Conservation (phyloP, 2,888 invertebrate genomes). For the Hemistola chrysoprasaria region DNA sequence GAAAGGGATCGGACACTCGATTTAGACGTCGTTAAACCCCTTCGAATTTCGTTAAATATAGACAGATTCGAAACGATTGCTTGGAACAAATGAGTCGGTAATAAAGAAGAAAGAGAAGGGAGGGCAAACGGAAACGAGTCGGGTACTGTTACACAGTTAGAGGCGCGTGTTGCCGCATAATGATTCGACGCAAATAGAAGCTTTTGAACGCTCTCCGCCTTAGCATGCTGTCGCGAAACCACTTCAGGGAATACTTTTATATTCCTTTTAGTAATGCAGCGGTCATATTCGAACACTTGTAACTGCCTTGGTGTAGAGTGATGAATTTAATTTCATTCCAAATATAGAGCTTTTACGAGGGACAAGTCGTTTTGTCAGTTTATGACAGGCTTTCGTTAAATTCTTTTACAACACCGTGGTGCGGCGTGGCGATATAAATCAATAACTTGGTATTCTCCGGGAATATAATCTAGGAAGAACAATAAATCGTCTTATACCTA, state of each 20-base stretch:
- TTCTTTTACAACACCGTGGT: conserved; percentile 20
- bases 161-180: conserved; percentile 76
- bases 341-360: conserved; percentile 32
- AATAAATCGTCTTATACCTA: conserved; percentile 18
- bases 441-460: conserved; percentile 12
- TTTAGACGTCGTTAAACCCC: conserved; percentile 38
- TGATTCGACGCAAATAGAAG: conserved; percentile 73
- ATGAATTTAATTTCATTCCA: conserved; percentile 33
- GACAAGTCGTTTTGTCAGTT: conserved; percentile 20
- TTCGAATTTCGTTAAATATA: conserved; percentile 37
- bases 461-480: conserved; percentile 14
- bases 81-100: conserved; percentile 57
- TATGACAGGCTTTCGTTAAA: conserved; percentile 21
- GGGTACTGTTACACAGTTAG: conserved; percentile 74
- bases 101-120: conserved; percentile 55
- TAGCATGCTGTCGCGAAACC: conserved; percentile 68
- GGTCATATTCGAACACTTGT: conserved; percentile 37
- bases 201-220: conserved; percentile 54
- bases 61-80: conserved; percentile 48
- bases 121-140: conserved; percentile 68
- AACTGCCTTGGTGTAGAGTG: conserved; percentile 27
- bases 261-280: conserved; percentile 49
- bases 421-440: conserved; percentile 15
- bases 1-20: conserved; percentile 26
- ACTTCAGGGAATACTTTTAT: conserved; percentile 63